A percentile compares a stretch with the other conserved stretches of the same genome.
Evolutionary conservation across 2,888 invertebrate genomes (phyloP).

Genomic region (Anagyrus pseudococci): DNA sequence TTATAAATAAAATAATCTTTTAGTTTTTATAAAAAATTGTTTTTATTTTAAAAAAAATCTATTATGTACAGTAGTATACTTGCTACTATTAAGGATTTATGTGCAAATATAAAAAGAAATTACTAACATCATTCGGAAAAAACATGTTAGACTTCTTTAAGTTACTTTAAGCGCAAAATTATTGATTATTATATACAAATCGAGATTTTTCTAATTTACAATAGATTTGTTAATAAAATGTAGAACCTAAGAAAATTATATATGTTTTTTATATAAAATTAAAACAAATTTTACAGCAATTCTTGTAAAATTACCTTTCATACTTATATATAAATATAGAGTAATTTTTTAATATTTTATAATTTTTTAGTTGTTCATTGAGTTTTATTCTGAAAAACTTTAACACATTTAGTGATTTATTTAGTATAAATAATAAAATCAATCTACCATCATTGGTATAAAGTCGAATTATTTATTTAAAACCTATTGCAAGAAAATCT

Average conservation of each 20-base stretch:
- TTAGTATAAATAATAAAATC: constrained; percentile 1
- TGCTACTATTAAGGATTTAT: not conserved
- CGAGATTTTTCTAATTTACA: too few relatives aligned
- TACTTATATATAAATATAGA: too few relatives aligned
- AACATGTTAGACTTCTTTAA: not conserved
- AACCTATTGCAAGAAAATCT: not conserved
- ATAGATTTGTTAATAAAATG: too few relatives aligned
- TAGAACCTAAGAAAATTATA: too few relatives aligned
- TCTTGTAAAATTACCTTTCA: too few relatives aligned
- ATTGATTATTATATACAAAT: not conserved
- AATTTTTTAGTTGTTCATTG: too few relatives aligned
- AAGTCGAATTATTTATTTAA: not conserved
- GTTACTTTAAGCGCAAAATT: not conserved
- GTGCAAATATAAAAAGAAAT: not conserved
- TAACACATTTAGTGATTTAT: not conserved
- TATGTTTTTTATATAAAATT: too few relatives aligned
- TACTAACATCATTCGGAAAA: not conserved
- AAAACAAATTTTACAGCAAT: too few relatives aligned
- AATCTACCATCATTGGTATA: not conserved
- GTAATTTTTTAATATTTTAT: too few relatives aligned
- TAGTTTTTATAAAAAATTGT: not conserved
- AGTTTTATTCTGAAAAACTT: not conserved
- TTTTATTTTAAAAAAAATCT: not conserved
- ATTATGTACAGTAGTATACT: not conserved
- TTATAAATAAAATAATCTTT: not conserved